These are phyloP conservation scores for Panzeria rudis DNA, from an alignment of 2,888 invertebrate genomes.

Conservation along the genomic window DNA sequence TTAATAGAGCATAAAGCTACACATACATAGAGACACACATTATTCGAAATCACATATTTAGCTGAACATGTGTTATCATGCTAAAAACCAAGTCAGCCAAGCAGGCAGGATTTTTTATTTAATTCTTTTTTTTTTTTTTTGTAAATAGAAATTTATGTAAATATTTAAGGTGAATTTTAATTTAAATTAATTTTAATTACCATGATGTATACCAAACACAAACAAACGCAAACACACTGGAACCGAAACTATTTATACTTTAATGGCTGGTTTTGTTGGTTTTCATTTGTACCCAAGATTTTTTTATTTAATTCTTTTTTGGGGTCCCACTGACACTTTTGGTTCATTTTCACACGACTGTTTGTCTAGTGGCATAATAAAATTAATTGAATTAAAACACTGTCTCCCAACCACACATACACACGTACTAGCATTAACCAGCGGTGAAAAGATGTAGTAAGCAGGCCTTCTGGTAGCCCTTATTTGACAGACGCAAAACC, in stretches of 20 bases:
- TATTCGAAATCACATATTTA: too few relatives aligned
- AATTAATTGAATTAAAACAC: conserved; percentile 62
- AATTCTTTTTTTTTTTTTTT: conserved; percentile 22
- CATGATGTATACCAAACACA: conserved; percentile 30
- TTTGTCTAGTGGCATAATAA: conserved; percentile 61
- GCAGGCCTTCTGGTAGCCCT: too few relatives aligned
- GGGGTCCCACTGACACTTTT: conserved; percentile 31
- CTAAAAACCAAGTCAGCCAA: conserved; percentile 45
- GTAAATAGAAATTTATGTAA: conserved; percentile 68
- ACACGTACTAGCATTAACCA: not conserved
- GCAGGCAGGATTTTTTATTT: conserved; percentile 21
- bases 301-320: not conserved
- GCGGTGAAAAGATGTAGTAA: not conserved
- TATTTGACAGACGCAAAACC: too few relatives aligned
- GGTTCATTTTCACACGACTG: conserved; percentile 58
- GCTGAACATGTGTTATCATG: conserved; percentile 39
- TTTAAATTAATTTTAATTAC: conserved; percentile 71
- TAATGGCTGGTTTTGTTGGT: conserved; percentile 55
- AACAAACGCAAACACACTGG: not conserved
- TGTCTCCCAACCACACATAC: not conserved
- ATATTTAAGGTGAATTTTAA: conserved; percentile 69
- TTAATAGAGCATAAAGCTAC: not conserved
- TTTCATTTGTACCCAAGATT: conserved; percentile 25
- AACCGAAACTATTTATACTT: conserved; percentile 50
- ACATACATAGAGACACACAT: not conserved